A percentile compares a stretch with the other conserved stretches of the same genome.
phyloP scores from a whole-genome alignment of 2,888 invertebrate genomes.

The Pinctada fucata region DNA sequence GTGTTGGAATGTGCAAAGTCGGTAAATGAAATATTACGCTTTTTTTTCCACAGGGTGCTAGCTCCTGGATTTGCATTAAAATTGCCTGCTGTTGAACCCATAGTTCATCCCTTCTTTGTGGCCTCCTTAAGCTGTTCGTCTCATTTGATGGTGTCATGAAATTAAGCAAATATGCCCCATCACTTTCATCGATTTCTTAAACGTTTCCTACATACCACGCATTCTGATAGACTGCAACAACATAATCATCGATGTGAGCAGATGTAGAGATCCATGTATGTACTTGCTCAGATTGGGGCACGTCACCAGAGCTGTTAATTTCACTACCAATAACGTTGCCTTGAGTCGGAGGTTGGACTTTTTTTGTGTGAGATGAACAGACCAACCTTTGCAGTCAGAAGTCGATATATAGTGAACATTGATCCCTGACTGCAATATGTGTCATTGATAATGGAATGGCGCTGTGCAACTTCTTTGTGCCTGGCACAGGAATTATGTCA shows the following conservation, averaged over 20 bases:
- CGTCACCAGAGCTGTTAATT: not conserved
- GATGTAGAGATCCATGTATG: not conserved
- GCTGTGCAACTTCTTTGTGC: not conserved
- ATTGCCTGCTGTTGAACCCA: not conserved
- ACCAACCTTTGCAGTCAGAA: not conserved
- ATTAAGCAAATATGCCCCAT: not conserved
- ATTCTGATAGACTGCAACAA: constrained; percentile 2
- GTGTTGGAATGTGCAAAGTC: too few relatives aligned
- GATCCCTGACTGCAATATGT: not conserved
- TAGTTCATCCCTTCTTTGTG: not conserved
- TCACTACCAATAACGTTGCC: not conserved
- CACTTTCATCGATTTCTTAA: not conserved
- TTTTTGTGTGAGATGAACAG: not conserved
- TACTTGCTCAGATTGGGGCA: not conserved
- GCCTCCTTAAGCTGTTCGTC: not conserved
- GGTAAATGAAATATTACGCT: too few relatives aligned
- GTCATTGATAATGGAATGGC: not conserved
- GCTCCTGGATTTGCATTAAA: not conserved
- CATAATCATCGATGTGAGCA: not conserved
- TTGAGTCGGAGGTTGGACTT: too few relatives aligned
- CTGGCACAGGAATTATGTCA: not conserved
- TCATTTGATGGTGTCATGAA: not conserved
- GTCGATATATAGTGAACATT: not conserved
- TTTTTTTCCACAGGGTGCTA: not conserved
- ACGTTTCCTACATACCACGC: constrained; percentile 4